Conservation (phyloP, 2,797 vertebrate genomes). For the Liasis olivaceus region DNA sequence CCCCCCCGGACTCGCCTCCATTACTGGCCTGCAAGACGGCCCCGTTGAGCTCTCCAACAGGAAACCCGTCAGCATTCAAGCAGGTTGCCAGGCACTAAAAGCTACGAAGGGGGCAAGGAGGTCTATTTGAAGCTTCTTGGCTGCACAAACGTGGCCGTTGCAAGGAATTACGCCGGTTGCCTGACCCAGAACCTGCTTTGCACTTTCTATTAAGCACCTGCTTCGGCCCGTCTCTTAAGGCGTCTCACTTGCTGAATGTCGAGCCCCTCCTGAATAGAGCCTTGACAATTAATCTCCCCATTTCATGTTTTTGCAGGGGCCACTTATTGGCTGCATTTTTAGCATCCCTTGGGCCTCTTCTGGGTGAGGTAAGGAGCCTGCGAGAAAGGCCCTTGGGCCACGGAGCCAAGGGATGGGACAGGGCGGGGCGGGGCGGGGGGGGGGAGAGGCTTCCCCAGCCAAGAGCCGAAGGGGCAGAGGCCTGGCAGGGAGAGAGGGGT, state of each 20-base stretch:
- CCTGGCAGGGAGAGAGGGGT: constrained; percentile 65
- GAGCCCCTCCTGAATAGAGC: constrained; percentile 63
- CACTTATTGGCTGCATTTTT: constrained; percentile 69
- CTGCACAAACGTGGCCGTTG: not conserved
- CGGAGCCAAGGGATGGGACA: constrained; percentile 54
- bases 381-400: constrained; percentile 34
- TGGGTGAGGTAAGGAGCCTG: constrained; percentile 46
- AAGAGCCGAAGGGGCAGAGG: constrained; percentile 30
- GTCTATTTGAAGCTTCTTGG: not conserved
- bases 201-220: not conserved
- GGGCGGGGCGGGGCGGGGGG: constrained; percentile 37
- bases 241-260: constrained; percentile 51
- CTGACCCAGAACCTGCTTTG: too few species aligned
- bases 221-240: too few species aligned
- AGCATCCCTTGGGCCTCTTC: constrained; percentile 63
- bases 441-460: constrained; percentile 48
- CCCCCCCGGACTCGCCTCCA: not conserved
- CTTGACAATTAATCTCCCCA: constrained; percentile 65
- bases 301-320: constrained; percentile 14
- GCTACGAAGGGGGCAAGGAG: not conserved
- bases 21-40: not conserved
- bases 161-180: not conserved
- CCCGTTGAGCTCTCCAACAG: too few species aligned
- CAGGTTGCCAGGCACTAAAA: not conserved
- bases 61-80: too few species aligned